Base-by-base conservation (phyloP, 2,888 invertebrate genomes). In the Leptogaster cylindrica region DNA sequence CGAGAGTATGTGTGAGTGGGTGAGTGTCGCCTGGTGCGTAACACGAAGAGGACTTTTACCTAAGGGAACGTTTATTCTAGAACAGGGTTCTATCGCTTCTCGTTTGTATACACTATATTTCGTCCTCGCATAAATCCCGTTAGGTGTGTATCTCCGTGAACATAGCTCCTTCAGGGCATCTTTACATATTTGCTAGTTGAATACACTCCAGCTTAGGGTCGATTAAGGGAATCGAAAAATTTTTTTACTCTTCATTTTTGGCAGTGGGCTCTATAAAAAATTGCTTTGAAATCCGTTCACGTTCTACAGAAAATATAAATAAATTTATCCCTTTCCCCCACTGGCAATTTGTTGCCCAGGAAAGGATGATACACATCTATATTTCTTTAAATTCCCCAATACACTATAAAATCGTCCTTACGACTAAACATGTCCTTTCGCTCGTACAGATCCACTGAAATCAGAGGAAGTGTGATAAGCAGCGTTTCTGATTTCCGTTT, bases 141-240 rank as follows among this genome's bases (percentile, higher is more conserved):
- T 8, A 28, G n/a, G 12, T 4, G 14, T 25, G 27, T 1, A 33
- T 28, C 1, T 44, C 14, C 44, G 7, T 20, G 48, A 31, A 46
- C 31, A 20, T 41, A 6, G 28, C 25, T 25, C 44, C n/a, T n/a
- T 61, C 5, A n/a, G 36, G 55, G 55, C 55, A 39, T 23, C 55
- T 55, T 36, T 55, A 55, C 55, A 55, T 39, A 36, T 55, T 55
- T 55, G 36, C 36, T 39, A 23, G 20, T 36, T 10, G 55, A 36
- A 36, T 36, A 36, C 39, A 55, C 36, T n/a, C 55, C 18, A 48
- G 31, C 52, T n/a, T 48, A 44, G 31, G 14, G 44, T 33, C 48
- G 48, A 48, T 48, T 64, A 48, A 25, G 48, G 33, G 50, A 23
- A 64, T 64, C 64, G 36, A 64, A 48, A 64, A 64, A 64, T 64